Evolutionary conservation across 2,113 vertebrate genomes (phyloP).

Genomic region (Saguinus midas): DNA sequence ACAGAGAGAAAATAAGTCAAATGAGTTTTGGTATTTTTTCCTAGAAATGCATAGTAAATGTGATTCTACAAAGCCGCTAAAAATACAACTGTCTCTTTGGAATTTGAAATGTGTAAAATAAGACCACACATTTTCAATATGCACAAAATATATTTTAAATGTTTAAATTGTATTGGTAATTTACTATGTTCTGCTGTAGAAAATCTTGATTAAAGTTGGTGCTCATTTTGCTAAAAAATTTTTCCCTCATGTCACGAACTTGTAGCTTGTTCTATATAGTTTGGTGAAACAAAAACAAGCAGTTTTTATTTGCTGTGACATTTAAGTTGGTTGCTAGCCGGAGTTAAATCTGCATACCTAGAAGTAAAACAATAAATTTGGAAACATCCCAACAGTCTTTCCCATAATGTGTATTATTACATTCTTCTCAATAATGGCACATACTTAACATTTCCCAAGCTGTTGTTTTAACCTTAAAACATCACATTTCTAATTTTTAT

Average conservation of each 20-base stretch:
- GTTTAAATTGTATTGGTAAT: constrained; percentile 47
- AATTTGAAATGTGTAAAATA: constrained; percentile 54
- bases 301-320: constrained; percentile 10
- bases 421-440: constrained; percentile 15
- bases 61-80: constrained; percentile 40
- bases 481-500: constrained; percentile 3
- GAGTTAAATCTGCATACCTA: constrained; percentile 32
- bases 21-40: not conserved
- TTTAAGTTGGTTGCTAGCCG: constrained; percentile 40
- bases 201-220: constrained; percentile 31
- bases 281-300: not conserved
- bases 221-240: constrained; percentile 14
- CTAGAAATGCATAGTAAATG: constrained; percentile 34
- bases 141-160: constrained; percentile 53
- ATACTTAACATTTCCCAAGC: constrained; percentile 4
- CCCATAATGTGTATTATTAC: constrained; percentile 35
- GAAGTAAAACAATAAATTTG: constrained; percentile 55
- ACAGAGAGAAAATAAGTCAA: not conserved
- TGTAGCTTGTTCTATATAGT: constrained; percentile 6
- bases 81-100: constrained; percentile 26
- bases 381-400: constrained; percentile 22
- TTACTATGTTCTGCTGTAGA: constrained; percentile 32
- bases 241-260: not conserved
- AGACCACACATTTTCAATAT: constrained; percentile 27
- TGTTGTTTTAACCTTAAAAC: constrained; percentile 26